Evolutionary conservation across 2,113 vertebrate species (phyloP).

Genomic region (Anhinga rufa): DNA sequence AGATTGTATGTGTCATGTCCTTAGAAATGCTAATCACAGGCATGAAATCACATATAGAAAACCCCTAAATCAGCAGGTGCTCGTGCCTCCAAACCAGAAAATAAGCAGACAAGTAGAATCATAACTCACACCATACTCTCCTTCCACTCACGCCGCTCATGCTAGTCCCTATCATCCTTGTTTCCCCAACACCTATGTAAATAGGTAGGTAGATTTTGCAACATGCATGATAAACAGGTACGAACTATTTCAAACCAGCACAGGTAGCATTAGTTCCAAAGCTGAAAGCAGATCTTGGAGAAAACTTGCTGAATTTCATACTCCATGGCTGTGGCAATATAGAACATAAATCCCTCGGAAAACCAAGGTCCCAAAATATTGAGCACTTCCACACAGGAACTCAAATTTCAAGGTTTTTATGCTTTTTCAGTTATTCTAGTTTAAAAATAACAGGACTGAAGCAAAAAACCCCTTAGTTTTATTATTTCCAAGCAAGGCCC

Average conservation of each 20-base stretch:
- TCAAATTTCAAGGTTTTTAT: not conserved
- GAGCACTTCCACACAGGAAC: not conserved
- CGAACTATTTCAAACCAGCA: not conserved
- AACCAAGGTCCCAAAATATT: not conserved
- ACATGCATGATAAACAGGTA: not conserved
- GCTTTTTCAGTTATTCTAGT: not conserved
- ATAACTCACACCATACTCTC: constrained; percentile 18
- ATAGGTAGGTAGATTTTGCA: not conserved
- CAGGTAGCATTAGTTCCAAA: not conserved
- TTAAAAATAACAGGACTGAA: not conserved
- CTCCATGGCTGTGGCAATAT: not conserved
- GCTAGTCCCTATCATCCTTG: not conserved
- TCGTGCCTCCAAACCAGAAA: constrained; percentile 16
- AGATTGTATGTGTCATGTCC: constrained; percentile 25
- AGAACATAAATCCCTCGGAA: not conserved
- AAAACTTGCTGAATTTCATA: not conserved
- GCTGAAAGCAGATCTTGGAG: not conserved
- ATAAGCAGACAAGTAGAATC: constrained; percentile 36
- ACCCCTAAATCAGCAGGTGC: constrained; percentile 48
- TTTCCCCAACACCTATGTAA: constrained; percentile 25
- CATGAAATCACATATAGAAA: constrained; percentile 43
- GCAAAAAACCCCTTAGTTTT: not conserved
- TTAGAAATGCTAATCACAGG: constrained; percentile 58
- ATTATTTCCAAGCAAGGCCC: not conserved
- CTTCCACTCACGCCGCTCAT: constrained; percentile 18